A percentile compares a stretch with the other conserved stretches of the same genome.
Evolutionary conservation across 2,888 invertebrate genomes (phyloP).

Genomic region (Chrysotoxum bicinctum): DNA sequence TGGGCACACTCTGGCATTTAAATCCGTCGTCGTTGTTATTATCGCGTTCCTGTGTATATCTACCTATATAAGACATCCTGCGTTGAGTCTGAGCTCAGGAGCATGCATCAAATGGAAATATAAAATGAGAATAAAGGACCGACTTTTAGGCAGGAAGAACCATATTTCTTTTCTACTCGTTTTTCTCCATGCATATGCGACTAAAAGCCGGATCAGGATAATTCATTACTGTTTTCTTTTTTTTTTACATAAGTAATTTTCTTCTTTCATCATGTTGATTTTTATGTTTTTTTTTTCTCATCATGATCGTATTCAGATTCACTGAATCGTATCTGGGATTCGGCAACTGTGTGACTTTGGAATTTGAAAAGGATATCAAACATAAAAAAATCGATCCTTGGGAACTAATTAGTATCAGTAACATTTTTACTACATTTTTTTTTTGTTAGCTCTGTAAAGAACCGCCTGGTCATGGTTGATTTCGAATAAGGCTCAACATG

Average conservation of each 20-base stretch:
- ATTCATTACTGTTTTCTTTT: constrained; percentile 53
- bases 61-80: constrained; percentile 24
- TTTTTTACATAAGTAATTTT: neutral
- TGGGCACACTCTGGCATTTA: constrained; percentile 31
- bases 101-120: constrained; percentile 50
- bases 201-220: constrained; percentile 69
- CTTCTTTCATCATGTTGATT: constrained; percentile 25
- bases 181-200: constrained; percentile 21
- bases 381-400: constrained; percentile 54
- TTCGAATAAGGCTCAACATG: constrained; percentile 34
- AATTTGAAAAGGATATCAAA: constrained; percentile 39
- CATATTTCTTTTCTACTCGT: neutral
- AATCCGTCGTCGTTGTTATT: constrained; percentile 12
- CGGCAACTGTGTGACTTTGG: neutral
- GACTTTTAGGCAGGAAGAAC: constrained; percentile 31
- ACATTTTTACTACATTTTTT: constrained; percentile 17
- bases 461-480: constrained; percentile 40
- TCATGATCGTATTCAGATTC: constrained; percentile 12
- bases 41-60: constrained; percentile 2
- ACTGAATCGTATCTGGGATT: neutral
- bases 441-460: constrained; percentile 22
- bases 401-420: constrained; percentile 64
- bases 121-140: constrained; percentile 24
- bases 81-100: constrained; percentile 6
- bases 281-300: constrained; percentile 14